Percentiles rank a stretch among this genome's conserved stretches.
These are phyloP conservation scores for Cydia splendana DNA, from an alignment of 1,140 invertebrate genomes.

Conservation along the genomic window DNA sequence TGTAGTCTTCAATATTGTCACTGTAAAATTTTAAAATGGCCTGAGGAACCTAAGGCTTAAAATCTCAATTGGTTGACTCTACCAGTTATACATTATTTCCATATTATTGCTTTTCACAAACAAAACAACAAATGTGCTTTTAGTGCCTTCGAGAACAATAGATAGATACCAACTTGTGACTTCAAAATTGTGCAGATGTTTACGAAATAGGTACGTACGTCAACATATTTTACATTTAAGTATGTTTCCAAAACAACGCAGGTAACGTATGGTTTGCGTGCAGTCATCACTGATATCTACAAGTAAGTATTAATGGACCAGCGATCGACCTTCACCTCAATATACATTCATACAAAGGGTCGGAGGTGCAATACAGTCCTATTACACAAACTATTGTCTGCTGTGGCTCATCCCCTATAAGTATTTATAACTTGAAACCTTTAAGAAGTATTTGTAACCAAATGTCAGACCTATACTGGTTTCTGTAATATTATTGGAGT, in stretches of 20 bases:
- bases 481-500: neutral
- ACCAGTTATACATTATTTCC: no score
- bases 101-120: no score
- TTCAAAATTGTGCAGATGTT: constrained; percentile 1
- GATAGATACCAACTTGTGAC: neutral
- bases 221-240: neutral
- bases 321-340: constrained; percentile 22
- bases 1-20: no score
- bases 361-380: neutral
- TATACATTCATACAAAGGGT: constrained; percentile 23
- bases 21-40: no score
- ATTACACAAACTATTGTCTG: neutral
- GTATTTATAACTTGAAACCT: neutral
- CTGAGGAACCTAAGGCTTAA: no score
- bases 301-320: constrained; percentile 12
- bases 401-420: neutral
- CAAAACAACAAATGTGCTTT: no score
- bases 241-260: constrained; percentile 1
- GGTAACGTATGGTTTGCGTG: constrained; percentile 21
- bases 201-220: neutral
- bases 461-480: neutral
- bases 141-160: neutral
- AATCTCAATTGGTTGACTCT: no score
- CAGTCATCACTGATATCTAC: neutral
- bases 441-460: neutral